Conservation (phyloP, 2,113 vertebrate species). For the Machaerirhynchus nigripectus region DNA sequence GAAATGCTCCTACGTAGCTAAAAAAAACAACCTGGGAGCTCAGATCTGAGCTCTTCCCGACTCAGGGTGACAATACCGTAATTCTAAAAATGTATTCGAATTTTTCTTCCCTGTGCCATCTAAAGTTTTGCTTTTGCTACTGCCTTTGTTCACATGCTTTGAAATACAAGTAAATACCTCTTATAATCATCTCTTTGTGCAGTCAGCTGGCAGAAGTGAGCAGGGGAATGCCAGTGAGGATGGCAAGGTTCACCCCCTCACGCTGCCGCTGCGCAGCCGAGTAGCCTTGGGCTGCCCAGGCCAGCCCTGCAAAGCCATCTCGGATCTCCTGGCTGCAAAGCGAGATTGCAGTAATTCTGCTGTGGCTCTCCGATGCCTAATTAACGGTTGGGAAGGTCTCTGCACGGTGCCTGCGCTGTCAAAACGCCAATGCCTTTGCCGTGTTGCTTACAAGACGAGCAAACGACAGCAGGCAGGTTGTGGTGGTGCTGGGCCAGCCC, state of each 20-base stretch:
- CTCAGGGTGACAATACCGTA: not conserved
- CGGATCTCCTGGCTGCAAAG: not conserved
- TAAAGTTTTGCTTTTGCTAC: not conserved
- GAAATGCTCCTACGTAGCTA: not conserved
- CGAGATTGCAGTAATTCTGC: not conserved
- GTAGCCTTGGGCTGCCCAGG: constrained; percentile 20
- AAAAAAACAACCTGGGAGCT: not conserved
- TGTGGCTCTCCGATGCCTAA: not conserved
- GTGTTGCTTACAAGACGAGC: not conserved
- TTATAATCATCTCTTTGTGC: not conserved
- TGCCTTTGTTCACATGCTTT: not conserved
- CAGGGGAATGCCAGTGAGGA: not conserved
- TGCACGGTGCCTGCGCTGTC: not conserved
- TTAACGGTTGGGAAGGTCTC: not conserved
- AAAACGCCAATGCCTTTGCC: not conserved
- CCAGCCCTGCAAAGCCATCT: not conserved
- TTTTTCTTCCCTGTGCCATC: not conserved
- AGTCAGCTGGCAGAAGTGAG: not conserved
- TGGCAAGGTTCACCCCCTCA: not conserved
- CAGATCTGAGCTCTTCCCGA: constrained; percentile 8
- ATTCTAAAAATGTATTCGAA: not conserved
- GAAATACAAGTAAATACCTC: constrained; percentile 26
- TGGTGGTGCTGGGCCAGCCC: not conserved
- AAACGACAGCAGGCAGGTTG: not conserved
- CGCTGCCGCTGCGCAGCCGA: not conserved